Base-by-base conservation (phyloP, 2,113 vertebrate species). In the Rhinopomastus cyanomelas region DNA sequence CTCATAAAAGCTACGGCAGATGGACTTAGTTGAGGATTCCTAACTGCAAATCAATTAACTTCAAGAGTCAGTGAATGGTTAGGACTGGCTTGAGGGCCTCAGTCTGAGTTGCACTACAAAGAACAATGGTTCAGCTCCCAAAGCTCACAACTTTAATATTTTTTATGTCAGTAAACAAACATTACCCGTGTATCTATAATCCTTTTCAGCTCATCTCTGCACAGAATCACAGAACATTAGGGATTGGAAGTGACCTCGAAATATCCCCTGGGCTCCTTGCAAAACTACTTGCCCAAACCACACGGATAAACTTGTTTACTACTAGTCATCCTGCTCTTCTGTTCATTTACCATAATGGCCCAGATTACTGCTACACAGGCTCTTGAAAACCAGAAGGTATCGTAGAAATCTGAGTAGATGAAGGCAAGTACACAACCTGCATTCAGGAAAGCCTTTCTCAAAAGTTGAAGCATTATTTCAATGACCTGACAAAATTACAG, bases 241-340 rank as follows among this genome's bases (percentile, higher is more conserved):
- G n/a, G n/a, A n/a, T n/a, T n/a, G n/a, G n/a, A n/a, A n/a, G n/a
- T n/a, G n/a, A n/a, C n/a, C n/a, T n/a, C n/a, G n/a, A n/a, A n/a
- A n/a, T n/a, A n/a, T n/a, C n/a, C n/a, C n/a, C n/a, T n/a, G n/a
- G n/a, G n/a, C 12, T 82, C 25, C 39, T 73, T 90, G 73, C 53
- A 69, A 76, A 82, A 65, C 12, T 65, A 16, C 21, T n/a, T 32
- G 72, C 79, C 67, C n/a, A 76, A 87, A 57, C 6, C 4, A 87
- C 0, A 0, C 8, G 1, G 8, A 59, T 52, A 61, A 69, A 65
- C 16, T 23, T 57, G 5, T 22, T 78, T 18, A 39, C 52, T 52
- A 23, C 12, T 6, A 49, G 4, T 72, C 44, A 55, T 27, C 39
- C 42, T 68, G 53, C 11, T 56, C 32, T 60, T 62, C 25, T 15